phyloP scores from a whole-genome alignment of 2,113 vertebrate genomes.

The Rhinoptilus africanus region DNA sequence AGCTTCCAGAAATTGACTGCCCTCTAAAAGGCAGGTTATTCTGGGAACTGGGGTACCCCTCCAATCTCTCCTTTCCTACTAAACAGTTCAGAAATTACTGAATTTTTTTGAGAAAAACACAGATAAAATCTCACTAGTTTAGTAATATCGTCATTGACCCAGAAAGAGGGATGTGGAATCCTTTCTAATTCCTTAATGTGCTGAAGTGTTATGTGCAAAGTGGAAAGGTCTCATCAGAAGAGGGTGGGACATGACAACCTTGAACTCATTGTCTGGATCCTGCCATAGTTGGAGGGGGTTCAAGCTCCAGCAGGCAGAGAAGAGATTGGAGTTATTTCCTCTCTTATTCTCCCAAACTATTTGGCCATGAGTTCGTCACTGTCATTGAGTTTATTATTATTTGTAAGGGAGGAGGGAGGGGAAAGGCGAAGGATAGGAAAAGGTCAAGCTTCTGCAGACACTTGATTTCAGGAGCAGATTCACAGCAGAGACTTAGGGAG shows the following conservation, averaged over 20 bases:
- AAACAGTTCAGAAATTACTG: background rate
- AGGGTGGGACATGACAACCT: background rate
- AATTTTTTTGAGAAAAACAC: background rate
- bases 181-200: background rate
- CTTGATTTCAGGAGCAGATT: background rate
- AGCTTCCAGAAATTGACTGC: background rate
- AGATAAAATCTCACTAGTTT: background rate
- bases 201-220: background rate
- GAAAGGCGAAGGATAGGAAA: background rate
- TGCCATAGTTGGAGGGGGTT: background rate
- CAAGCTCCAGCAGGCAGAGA: background rate
- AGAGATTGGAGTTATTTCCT: background rate
- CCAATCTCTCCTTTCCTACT: background rate
- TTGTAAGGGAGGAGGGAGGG: background rate
- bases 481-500: background rate
- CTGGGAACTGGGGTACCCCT: background rate
- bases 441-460: background rate
- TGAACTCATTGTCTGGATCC: background rate
- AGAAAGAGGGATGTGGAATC: background rate
- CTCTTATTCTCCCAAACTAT: background rate
- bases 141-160: background rate
- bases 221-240: background rate
- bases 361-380: background rate
- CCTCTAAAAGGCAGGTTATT: background rate
- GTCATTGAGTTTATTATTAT: background rate